Conservation (phyloP, 2,113 vertebrate species). For the Hucho hucho region DNA sequence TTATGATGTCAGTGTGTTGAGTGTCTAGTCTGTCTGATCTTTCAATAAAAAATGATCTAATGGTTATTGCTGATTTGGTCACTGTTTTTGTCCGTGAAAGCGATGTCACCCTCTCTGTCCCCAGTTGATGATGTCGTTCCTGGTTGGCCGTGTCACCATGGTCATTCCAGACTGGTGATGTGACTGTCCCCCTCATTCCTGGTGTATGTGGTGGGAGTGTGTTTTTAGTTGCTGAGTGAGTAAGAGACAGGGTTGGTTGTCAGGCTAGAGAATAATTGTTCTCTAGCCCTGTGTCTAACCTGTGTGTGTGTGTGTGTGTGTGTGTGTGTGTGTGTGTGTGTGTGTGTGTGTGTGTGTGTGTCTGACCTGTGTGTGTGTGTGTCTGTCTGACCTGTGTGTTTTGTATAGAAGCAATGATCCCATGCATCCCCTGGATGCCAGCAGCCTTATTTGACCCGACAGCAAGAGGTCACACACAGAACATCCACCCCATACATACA, state of each 20-base stretch:
- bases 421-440: constrained; percentile 65
- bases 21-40: constrained; percentile 57
- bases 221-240: constrained; percentile 41
- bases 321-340: constrained; percentile 23
- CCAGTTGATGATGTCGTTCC: constrained; percentile 61
- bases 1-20: constrained; percentile 55
- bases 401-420: constrained; percentile 69
- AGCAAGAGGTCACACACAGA: constrained; percentile 23
- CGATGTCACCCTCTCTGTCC: constrained; percentile 50
- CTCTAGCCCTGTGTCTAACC: constrained; percentile 18
- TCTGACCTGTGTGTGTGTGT: constrained; percentile 6
- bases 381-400: constrained; percentile 22
- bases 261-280: constrained; percentile 32
- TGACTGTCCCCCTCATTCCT: background rate
- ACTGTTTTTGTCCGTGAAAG: background rate
- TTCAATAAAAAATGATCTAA: constrained; percentile 61
- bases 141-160: constrained; percentile 33
- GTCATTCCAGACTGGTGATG: constrained; percentile 22
- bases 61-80: background rate
- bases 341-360: constrained; percentile 17
- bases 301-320: constrained; percentile 10
- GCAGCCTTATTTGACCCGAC: constrained; percentile 71
- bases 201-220: constrained; percentile 7
- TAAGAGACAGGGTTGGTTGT: constrained; percentile 7
- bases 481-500: background rate